Evolutionary conservation across 1,140 invertebrate genomes (phyloP).

Genomic region (Gerris buenoi): DNA sequence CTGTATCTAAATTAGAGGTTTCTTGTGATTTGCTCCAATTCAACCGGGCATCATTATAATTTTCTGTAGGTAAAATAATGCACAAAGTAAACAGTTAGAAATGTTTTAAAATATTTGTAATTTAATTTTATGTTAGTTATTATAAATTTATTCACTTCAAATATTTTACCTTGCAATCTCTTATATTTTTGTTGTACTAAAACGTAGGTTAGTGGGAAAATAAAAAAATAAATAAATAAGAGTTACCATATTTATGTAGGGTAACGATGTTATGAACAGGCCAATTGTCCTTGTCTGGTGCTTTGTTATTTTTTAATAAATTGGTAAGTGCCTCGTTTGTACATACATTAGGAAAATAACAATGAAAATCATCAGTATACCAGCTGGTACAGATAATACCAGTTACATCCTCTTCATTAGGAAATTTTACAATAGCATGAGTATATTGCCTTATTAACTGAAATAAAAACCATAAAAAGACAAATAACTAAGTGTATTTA

Average conservation of each 20-base stretch:
- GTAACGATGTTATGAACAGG: neutral
- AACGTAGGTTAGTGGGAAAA: neutral
- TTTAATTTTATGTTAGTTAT: neutral
- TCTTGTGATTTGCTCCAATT: neutral
- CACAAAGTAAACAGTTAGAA: neutral
- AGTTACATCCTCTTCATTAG: neutral
- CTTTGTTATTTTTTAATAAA: neutral
- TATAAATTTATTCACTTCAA: neutral
- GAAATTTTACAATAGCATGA: neutral
- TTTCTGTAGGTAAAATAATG: neutral
- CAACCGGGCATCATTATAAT: neutral
- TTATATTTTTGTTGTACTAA: neutral
- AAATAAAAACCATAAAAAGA: neutral
- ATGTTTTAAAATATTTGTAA: neutral
- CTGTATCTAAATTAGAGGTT: neutral
- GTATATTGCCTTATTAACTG: neutral
- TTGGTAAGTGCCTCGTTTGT: neutral
- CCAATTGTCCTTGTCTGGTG: neutral
- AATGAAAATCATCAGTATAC: neutral
- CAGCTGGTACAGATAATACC: neutral
- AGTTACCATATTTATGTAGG: neutral
- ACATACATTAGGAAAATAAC: neutral
- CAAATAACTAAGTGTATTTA: neutral
- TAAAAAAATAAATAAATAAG: neutral
- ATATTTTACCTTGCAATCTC: neutral